Conservation (phyloP, 2,797 vertebrate species). For the Sus cebifrons region DNA sequence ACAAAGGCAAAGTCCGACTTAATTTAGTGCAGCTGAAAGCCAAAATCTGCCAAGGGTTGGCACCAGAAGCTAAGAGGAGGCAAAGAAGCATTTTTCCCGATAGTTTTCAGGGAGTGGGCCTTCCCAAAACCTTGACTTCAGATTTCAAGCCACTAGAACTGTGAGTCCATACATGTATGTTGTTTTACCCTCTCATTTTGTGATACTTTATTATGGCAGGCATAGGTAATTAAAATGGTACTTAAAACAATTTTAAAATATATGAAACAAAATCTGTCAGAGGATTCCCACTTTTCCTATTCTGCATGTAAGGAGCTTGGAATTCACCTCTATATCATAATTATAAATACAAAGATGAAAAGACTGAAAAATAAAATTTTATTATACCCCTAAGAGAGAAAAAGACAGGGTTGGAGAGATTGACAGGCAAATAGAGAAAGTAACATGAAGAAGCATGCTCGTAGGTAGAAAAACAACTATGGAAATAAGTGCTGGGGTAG, state of each 20-base stretch:
- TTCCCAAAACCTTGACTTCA: neutral
- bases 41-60: neutral
- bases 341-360: neutral
- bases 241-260: neutral
- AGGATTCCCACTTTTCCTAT: neutral
- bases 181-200: neutral
- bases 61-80: neutral
- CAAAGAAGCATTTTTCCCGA: neutral
- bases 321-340: neutral
- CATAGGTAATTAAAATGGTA: neutral
- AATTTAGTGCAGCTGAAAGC: neutral
- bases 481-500: neutral
- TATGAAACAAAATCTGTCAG: neutral
- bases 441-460: neutral
- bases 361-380: neutral
- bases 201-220: neutral
- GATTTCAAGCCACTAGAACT: neutral
- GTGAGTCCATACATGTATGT: neutral
- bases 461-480: neutral
- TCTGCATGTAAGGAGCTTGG: neutral
- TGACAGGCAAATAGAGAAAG: neutral
- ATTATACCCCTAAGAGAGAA: neutral
- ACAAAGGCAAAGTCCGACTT: neutral
- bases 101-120: neutral
- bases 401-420: neutral